Evolutionary conservation across 1,140 invertebrate genomes (phyloP).

Genomic region (Dreissena polymorpha): DNA sequence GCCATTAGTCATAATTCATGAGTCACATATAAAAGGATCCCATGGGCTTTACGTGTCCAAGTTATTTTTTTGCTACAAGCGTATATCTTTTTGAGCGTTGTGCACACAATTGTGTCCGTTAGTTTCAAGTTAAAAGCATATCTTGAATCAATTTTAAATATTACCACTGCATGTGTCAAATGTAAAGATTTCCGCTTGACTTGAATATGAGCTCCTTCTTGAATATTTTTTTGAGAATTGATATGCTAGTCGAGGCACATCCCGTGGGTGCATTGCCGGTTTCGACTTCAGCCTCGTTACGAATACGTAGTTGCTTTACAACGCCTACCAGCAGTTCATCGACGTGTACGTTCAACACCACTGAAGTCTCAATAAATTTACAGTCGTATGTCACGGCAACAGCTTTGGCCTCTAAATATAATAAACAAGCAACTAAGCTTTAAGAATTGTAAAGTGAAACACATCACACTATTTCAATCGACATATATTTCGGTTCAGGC

Average conservation of each 20-base stretch:
- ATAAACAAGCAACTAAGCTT: background rate
- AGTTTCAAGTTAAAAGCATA: too few species aligned
- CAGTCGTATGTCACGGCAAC: conserved; percentile 87
- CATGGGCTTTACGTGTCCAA: too few species aligned
- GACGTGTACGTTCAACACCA: conserved; percentile 89
- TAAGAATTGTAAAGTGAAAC: background rate
- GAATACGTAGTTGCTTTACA: conserved; percentile 63
- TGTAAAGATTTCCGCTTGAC: conserved; percentile 63
- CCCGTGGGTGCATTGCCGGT: conserved; percentile 15
- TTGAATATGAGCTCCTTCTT: conserved; percentile 60
- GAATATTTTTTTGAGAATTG: conserved; percentile 61
- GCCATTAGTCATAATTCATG: too few species aligned
- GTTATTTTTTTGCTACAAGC: too few species aligned
- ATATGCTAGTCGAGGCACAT: conserved; percentile 58
- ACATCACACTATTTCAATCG: background rate
- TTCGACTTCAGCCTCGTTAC: conserved; percentile 37
- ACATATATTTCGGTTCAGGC: too few species aligned
- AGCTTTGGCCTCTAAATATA: conserved; percentile 71
- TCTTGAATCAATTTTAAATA: too few species aligned
- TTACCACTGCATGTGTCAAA: background rate
- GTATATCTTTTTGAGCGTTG: too few species aligned
- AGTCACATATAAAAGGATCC: too few species aligned
- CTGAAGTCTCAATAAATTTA: conserved; percentile 92
- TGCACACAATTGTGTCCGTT: too few species aligned
- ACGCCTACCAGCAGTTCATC: conserved; percentile 87